Conservation (phyloP, 1,140 invertebrate species). For the Eupeodes corollae region DNA sequence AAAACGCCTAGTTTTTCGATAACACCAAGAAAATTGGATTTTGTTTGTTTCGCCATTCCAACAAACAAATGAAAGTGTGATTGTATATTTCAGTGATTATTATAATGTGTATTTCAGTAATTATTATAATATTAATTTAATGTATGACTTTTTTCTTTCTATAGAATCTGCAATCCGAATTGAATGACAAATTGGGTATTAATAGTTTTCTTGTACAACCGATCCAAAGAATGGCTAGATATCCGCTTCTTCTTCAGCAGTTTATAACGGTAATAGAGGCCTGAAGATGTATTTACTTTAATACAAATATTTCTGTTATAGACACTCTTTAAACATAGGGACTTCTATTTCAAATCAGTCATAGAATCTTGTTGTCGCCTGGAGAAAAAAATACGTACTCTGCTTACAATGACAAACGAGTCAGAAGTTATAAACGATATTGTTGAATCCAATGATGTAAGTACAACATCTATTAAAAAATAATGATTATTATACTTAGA, state of each 20-base stretch:
- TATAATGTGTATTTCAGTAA: no score
- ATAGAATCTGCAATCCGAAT: conserved; percentile 27
- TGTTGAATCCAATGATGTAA: conserved; percentile 30
- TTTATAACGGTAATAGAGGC: conserved; percentile 24
- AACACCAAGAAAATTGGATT: no score
- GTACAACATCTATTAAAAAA: background rate
- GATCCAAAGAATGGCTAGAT: conserved; percentile 33
- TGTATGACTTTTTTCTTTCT: conserved; percentile 2
- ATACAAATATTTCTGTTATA: background rate
- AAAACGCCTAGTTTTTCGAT: no score
- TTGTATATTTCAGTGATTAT: no score
- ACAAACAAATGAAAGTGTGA: no score
- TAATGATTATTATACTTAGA: background rate
- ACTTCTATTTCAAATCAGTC: conserved; percentile 26
- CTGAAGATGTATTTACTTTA: no score
- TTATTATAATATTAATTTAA: no score
- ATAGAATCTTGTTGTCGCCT: conserved; percentile 32
- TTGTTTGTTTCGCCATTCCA: no score
- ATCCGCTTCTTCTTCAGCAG: conserved; percentile 29
- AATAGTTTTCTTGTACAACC: conserved; percentile 35
- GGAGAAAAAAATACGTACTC: conserved; percentile 27
- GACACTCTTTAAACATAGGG: conserved; percentile 32
- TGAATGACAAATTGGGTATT: conserved; percentile 35
- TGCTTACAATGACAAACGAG: conserved; percentile 31
- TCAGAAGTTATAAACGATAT: conserved; percentile 35